Evolutionary conservation across 2,888 invertebrate species (phyloP).

Genomic region (Panopea generosa): DNA sequence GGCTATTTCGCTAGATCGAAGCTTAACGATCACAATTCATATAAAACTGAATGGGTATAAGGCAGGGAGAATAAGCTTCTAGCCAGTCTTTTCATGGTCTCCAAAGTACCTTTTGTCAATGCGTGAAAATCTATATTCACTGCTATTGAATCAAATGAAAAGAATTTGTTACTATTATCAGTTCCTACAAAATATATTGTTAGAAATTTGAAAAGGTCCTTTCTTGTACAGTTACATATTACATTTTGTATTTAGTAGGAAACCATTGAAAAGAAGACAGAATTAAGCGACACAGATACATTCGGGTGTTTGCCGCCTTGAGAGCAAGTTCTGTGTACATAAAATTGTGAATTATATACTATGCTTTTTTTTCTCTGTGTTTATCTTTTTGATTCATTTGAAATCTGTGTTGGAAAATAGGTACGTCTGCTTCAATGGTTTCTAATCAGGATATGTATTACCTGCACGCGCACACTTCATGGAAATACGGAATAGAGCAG

Average conservation of each 20-base stretch:
- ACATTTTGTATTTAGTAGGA: conserved; percentile 67
- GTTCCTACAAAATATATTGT: conserved; percentile 80
- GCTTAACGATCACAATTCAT: conserved; percentile 62
- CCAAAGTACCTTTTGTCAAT: conserved; percentile 52
- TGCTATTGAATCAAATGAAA: conserved; percentile 74
- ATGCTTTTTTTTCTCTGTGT: not conserved
- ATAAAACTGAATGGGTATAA: conserved; percentile 51
- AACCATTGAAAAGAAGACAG: conserved; percentile 46
- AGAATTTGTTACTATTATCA: conserved; percentile 79
- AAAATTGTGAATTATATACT: conserved; percentile 6
- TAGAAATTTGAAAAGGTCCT: conserved; percentile 80
- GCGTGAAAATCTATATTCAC: conserved; percentile 78
- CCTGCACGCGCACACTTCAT: too few relatives aligned
- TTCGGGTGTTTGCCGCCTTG: conserved; percentile 32
- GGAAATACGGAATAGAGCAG: too few relatives aligned
- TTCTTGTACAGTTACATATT: conserved; percentile 81
- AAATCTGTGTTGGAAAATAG: too few relatives aligned
- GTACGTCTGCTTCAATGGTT: too few relatives aligned
- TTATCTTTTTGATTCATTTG: not conserved
- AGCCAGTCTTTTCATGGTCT: conserved; percentile 50
- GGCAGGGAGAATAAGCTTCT: conserved; percentile 31
- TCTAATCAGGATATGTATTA: too few relatives aligned
- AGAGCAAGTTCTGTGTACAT: conserved; percentile 31
- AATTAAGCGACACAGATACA: conserved; percentile 53
- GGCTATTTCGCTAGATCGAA: conserved; percentile 43